Percentiles rank a stretch among this genome's conserved stretches.
Conservation (phyloP, 2,113 vertebrate genomes). For the Neopipo cinnamomea region DNA sequence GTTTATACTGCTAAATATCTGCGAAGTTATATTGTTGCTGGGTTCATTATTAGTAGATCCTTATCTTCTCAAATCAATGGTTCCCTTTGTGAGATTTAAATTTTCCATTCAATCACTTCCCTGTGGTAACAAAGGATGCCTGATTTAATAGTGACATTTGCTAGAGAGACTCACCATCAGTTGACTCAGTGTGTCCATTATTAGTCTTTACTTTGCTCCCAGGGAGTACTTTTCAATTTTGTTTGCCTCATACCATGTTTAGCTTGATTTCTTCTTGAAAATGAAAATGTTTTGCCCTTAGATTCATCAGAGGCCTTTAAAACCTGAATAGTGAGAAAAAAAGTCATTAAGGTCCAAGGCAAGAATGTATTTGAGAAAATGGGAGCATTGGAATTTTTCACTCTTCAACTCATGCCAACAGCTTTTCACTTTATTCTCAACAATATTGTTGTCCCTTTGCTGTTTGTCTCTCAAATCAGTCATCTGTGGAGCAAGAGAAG, state of each 20-base stretch:
- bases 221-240: not conserved
- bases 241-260: not conserved
- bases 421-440: not conserved
- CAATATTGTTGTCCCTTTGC: not conserved
- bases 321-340: slow-evolving; percentile 14
- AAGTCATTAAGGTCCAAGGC: slow-evolving; percentile 31
- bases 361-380: slow-evolving; percentile 31
- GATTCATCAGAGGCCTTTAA: slow-evolving; percentile 43
- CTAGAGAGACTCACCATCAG: slow-evolving; percentile 8
- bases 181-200: slow-evolving; percentile 24
- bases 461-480: not conserved
- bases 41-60: slow-evolving; percentile 42
- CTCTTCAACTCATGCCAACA: not conserved
- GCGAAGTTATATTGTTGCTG: not conserved
- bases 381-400: not conserved
- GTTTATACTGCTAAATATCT: slow-evolving; percentile 6
- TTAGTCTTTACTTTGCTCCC: slow-evolving; percentile 15
- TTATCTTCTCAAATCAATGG: slow-evolving; percentile 46
- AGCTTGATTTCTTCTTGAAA: slow-evolving; percentile 43
- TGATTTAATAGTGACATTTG: slow-evolving; percentile 54
- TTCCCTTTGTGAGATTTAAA: slow-evolving; percentile 36
- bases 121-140: slow-evolving; percentile 34
- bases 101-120: slow-evolving; percentile 23
- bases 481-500: not conserved
- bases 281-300: slow-evolving; percentile 15